phyloP scores from a whole-genome alignment of 2,797 vertebrate genomes.

The Paramormyrops hopkinsi region DNA sequence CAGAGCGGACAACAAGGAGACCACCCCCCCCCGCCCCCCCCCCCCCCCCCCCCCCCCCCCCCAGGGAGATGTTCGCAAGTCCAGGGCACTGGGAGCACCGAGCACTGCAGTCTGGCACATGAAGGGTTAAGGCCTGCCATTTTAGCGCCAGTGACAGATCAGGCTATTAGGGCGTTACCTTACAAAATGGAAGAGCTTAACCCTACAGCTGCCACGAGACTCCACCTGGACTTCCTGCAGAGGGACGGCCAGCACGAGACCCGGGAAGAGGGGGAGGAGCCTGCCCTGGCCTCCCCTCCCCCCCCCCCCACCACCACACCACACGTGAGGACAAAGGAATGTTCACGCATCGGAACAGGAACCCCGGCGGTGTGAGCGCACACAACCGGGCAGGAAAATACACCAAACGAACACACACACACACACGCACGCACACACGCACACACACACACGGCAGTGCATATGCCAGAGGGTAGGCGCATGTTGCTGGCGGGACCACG shows the following conservation, averaged over 20 bases:
- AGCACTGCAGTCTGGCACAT: constrained; percentile 12
- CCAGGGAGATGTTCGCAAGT: not conserved
- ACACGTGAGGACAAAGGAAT: constrained; percentile 7
- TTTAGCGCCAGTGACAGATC: constrained; percentile 56
- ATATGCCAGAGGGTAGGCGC: not conserved
- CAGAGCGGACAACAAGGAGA: too few relatives aligned
- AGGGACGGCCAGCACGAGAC: not conserved
- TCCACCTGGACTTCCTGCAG: constrained; percentile 20
- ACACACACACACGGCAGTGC: constrained; percentile 8
- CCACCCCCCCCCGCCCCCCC: too few relatives aligned
- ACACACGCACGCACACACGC: not conserved
- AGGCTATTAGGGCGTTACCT: constrained; percentile 58
- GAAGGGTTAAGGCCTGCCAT: constrained; percentile 61
- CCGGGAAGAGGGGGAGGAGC: not conserved
- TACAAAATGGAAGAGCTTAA: constrained; percentile 67
- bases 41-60: not conserved
- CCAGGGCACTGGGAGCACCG: not conserved
- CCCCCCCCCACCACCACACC: not conserved
- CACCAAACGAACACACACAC: not conserved
- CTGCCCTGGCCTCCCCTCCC: not conserved
- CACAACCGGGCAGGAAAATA: not conserved
- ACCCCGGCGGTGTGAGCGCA: not conserved
- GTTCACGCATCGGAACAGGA: constrained; percentile 8
- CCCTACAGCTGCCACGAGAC: constrained; percentile 38
- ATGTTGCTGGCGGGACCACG: not conserved